Conservation (phyloP, 2,797 vertebrate species). For the Sylvilagus floridanus region DNA sequence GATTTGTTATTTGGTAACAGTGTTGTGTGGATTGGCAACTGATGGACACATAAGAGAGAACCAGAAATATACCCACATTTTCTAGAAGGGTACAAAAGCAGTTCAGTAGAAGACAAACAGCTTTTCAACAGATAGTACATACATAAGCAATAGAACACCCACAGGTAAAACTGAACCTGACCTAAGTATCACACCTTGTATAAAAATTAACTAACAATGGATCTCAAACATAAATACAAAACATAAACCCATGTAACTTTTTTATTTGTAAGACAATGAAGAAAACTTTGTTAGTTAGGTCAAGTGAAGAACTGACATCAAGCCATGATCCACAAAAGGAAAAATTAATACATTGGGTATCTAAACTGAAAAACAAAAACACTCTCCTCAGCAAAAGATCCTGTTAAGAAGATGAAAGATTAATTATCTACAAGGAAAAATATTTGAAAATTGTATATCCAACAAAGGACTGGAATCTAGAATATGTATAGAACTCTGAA, state of each 20-base stretch:
- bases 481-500: not conserved
- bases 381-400: not conserved
- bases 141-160: not conserved
- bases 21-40: not conserved
- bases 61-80: not conserved
- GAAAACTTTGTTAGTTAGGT: not conserved
- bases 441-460: not conserved
- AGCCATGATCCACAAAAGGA: not conserved
- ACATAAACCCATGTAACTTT: not conserved
- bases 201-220: constrained; percentile 25
- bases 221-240: not conserved
- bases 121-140: not conserved
- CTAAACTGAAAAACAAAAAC: not conserved
- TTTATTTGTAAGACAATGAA: not conserved
- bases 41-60: not conserved
- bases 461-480: not conserved
- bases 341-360: not conserved
- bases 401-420: not conserved
- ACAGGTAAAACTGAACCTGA: not conserved
- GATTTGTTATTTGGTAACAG: not conserved
- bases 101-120: not conserved
- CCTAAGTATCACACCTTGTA: not conserved
- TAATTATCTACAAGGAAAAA: not conserved
- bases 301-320: not conserved
- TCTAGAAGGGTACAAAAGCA: not conserved